A percentile compares a stretch with the other conserved stretches of the same genome.
Evolutionary conservation across 2,797 vertebrate species (phyloP).

Genomic region (Myotis planiceps): DNA sequence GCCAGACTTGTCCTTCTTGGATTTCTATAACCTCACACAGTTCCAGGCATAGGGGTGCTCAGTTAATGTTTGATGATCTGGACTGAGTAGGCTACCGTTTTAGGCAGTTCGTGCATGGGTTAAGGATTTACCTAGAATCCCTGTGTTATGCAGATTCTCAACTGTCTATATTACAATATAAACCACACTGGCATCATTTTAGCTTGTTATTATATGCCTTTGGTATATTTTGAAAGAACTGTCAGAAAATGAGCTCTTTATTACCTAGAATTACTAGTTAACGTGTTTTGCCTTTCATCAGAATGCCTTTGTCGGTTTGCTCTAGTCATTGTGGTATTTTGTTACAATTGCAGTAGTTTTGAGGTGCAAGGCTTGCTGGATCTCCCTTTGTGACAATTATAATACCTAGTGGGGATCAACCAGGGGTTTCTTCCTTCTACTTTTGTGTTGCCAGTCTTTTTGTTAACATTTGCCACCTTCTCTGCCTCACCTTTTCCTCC

Average conservation of each 20-base stretch:
- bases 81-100: neutral
- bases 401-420: neutral
- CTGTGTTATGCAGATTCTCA: neutral
- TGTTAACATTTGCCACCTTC: neutral
- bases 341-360: neutral
- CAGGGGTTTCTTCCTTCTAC: neutral
- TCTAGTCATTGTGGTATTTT: neutral
- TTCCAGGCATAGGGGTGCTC: neutral
- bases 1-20: neutral
- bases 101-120: neutral
- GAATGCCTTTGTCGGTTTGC: constrained; percentile 15
- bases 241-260: constrained; percentile 46
- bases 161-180: neutral
- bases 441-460: constrained; percentile 3
- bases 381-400: neutral
- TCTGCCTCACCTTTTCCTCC: neutral
- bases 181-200: neutral
- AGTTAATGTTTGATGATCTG: neutral
- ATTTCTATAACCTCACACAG: neutral
- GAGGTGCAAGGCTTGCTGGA: neutral
- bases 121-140: constrained; percentile 20
- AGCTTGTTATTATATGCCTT: constrained; percentile 52
- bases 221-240: constrained; percentile 59
- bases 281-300: constrained; percentile 52
- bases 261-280: constrained; percentile 53